A percentile compares a stretch with the other conserved stretches of the same genome.
Evolutionary conservation across 2,113 vertebrate species (phyloP).

Genomic region (Podiceps cristatus): DNA sequence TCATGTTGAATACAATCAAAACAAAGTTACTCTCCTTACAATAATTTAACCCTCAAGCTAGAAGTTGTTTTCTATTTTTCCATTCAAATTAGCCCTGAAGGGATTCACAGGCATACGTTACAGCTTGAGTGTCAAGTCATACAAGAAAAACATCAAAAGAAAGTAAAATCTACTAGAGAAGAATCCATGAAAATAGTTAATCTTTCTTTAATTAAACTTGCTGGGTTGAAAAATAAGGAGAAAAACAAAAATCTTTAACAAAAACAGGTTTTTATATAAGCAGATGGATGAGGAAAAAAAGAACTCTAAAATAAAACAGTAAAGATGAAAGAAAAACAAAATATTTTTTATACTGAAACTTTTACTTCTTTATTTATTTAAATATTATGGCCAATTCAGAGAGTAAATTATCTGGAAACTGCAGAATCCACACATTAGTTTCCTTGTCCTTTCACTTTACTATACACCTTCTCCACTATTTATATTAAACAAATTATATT

Average conservation of each 20-base stretch:
- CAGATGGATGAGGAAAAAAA: not conserved
- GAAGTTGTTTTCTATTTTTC: not conserved
- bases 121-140: not conserved
- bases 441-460: not conserved
- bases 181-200: not conserved
- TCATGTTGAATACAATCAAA: not conserved
- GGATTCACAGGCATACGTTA: not conserved
- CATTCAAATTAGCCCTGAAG: not conserved
- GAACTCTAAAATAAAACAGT: not conserved
- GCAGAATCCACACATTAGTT: not conserved
- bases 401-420: not conserved
- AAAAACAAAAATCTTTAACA: not conserved
- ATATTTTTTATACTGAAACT: not conserved
- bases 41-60: constrained; percentile 19
- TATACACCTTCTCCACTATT: not conserved
- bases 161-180: not conserved
- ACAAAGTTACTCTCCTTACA: not conserved
- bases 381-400: not conserved
- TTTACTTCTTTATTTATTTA: not conserved
- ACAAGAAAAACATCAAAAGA: not conserved
- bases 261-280: not conserved
- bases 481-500: not conserved
- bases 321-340: not conserved
- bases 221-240: not conserved
- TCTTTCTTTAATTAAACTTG: not conserved